Base-by-base conservation (phyloP, 2,113 vertebrate species). In the Nesogale talazaci region DNA sequence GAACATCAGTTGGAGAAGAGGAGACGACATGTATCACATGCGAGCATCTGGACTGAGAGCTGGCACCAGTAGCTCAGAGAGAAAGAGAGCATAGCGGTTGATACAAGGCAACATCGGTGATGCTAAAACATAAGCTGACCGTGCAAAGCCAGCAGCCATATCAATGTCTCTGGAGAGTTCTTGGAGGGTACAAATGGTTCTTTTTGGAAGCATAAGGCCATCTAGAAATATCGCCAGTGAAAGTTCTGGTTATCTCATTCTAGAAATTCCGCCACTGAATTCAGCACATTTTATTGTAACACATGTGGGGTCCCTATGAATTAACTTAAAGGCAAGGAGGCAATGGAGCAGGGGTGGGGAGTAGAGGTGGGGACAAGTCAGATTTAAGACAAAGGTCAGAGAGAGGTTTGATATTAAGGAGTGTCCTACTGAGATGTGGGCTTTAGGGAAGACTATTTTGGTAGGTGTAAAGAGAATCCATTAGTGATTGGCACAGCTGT, bases 311-410 rank as follows among this genome's bases (percentile, higher is more conserved):
- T 36, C 19, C 5, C 17, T 15, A 22, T 72, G 34, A 38, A 27
- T 22, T 38, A 34, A 72, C 34, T 72, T 20, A 23, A 22, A 36
- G 70, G 70, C 34, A 72, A 34, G 19, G 4, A n/a, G n/a, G 17
- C 22, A 12, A 3, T 72, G 6, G 34, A 19, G n/a, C 17, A 31
- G 8, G 17, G 0, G 9, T 56, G 12, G 46, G 17, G 34, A 12
- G 6, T 72, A 2, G 15, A 19, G 17, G n/a, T 19, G 8, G n/a
- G 0, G 6, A 42, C 9, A 6, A 15, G 29, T 15, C 29, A 3
- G 29, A 9, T 40, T 69, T 69, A 29, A 75, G 17, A 72, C 22
- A 36, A 65, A 27, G 36, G 46, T 56, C 70, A 86, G 1, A 59
- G 82, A n/a, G 42, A 59, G 12, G 63, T 36, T 42, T n/a, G 42